phyloP scores from a whole-genome alignment of 2,113 vertebrate species.

The Syrrhaptes paradoxus region DNA sequence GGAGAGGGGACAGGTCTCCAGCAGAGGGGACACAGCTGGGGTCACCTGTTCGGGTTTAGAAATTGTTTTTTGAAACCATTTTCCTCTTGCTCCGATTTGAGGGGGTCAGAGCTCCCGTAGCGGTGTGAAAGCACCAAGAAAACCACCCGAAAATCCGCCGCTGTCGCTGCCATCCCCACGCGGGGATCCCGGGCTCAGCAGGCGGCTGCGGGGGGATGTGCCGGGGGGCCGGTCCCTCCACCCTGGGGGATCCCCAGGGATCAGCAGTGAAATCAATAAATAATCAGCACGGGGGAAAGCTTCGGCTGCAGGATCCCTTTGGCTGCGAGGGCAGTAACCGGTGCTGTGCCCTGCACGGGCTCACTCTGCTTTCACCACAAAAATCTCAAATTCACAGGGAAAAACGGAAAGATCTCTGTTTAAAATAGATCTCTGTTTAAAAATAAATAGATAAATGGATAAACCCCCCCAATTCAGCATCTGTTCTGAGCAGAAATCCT shows the following conservation, averaged over 20 bases:
- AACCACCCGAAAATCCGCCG: fast-evolving
- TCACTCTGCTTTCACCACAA: background rate
- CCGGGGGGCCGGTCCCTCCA: background rate
- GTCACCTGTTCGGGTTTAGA: fast-evolving
- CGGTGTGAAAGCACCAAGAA: fast-evolving
- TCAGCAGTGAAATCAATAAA: background rate
- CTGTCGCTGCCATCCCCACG: fast-evolving
- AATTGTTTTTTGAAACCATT: background rate
- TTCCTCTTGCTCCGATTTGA: background rate
- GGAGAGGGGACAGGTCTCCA: fast-evolving
- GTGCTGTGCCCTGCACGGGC: fast-evolving
- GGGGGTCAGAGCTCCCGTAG: background rate
- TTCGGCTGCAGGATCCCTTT: background rate
- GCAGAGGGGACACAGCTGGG: fast-evolving
- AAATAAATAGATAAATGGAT: background rate
- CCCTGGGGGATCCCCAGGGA: background rate
- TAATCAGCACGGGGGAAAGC: background rate
- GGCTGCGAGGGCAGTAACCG: background rate
- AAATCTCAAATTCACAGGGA: background rate
- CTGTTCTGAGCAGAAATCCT: background rate
- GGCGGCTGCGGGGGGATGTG: fast-evolving
- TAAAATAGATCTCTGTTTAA: background rate
- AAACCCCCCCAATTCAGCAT: background rate
- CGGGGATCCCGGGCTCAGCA: background rate
- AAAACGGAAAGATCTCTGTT: background rate